Evolutionary conservation across 2,888 invertebrate species (phyloP).

Genomic region (Netelia inedita): DNA sequence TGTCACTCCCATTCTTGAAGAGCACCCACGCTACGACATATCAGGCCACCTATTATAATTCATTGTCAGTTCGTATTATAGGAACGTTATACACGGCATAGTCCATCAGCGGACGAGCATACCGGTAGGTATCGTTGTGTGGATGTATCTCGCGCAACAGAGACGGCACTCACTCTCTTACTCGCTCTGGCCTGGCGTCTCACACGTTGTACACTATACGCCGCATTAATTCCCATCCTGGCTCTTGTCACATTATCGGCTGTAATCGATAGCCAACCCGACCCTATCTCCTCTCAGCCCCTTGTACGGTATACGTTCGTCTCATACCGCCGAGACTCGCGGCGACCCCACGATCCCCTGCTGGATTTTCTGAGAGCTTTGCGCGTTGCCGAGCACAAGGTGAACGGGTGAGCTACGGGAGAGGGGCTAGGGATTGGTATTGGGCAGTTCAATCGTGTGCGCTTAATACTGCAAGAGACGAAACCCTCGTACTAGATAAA

Average conservation of each 20-base stretch:
- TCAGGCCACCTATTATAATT: slow-evolving; percentile 37
- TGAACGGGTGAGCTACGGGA: slow-evolving; percentile 15
- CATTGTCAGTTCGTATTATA: slow-evolving; percentile 19
- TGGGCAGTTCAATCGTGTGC: slow-evolving; percentile 40
- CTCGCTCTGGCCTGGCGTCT: neutral
- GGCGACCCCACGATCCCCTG: neutral
- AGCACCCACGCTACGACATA: neutral
- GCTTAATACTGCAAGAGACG: neutral
- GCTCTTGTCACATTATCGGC: slow-evolving; percentile 60
- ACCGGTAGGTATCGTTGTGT: slow-evolving; percentile 19
- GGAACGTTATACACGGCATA: neutral
- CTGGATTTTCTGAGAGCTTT: slow-evolving; percentile 41
- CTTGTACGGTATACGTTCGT: neutral
- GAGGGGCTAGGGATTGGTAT: neutral
- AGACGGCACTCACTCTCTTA: slow-evolving; percentile 13
- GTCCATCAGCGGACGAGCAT: neutral
- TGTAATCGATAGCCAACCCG: slow-evolving; percentile 64
- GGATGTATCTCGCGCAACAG: slow-evolving; percentile 15
- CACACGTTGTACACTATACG: slow-evolving; percentile 44
- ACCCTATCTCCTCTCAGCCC: slow-evolving; percentile 36
- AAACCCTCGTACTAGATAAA: slow-evolving; percentile 3
- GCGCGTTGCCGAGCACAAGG: slow-evolving; percentile 26
- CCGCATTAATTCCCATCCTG: slow-evolving; percentile 57
- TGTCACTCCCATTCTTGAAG: slow-evolving; percentile 14
- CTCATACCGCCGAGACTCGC: slow-evolving; percentile 9